Conservation (phyloP, 1,140 invertebrate genomes). For the Colletes latitarsis region DNA sequence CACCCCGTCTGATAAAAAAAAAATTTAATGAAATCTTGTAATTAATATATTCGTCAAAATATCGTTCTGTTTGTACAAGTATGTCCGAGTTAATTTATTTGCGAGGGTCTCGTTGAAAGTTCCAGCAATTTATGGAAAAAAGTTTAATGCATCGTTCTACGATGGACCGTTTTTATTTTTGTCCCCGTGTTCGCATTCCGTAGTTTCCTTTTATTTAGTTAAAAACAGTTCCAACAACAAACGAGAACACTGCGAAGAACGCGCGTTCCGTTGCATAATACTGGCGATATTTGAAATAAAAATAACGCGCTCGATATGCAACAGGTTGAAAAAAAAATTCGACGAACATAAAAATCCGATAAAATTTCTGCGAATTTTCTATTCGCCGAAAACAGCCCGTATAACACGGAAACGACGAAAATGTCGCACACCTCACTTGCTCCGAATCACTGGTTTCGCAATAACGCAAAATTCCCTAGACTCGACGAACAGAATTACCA, state of each 20-base stretch:
- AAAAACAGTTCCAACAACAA: background rate
- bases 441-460: conserved; percentile 47
- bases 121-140: no score
- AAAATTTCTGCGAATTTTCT: conserved; percentile 30
- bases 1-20: no score
- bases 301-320: conserved; percentile 32
- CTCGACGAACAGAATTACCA: background rate
- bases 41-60: no score
- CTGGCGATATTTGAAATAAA: background rate
- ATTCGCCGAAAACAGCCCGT: background rate
- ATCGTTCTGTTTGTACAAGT: no score
- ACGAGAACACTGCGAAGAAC: conserved; percentile 14
- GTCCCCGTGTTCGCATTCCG: background rate
- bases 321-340: conserved; percentile 53
- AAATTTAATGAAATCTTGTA: no score
- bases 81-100: no score
- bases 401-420: conserved; percentile 29
- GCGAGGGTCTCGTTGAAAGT: no score
- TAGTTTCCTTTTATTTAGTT: background rate
- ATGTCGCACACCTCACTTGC: conserved; percentile 46
- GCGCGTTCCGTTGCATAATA: background rate
- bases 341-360: conserved; percentile 20
- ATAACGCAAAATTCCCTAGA: background rate
- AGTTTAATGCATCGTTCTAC: no score
- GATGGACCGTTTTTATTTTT: background rate